phyloP scores from a whole-genome alignment of 2,113 vertebrate species.

The Crypturellus undulatus region DNA sequence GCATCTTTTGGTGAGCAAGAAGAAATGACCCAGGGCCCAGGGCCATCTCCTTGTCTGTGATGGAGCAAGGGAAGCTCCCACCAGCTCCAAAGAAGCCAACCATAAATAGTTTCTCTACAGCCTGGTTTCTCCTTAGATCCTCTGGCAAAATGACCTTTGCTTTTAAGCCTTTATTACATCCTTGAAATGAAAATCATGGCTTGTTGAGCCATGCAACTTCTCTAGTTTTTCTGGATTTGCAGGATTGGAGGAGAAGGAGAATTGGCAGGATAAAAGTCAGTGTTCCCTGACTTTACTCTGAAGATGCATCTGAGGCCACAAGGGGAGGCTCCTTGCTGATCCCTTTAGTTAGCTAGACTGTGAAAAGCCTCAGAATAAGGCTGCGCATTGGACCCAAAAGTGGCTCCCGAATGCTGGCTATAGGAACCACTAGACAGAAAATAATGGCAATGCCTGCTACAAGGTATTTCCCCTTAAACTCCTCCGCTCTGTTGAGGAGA shows the following conservation, averaged over 20 bases:
- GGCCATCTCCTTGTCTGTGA: rapidly evolving
- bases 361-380: not conserved
- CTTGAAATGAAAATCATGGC: not conserved
- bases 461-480: not conserved
- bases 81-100: rapidly evolving
- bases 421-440: not conserved
- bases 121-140: not conserved
- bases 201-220: not conserved
- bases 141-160: not conserved
- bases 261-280: not conserved
- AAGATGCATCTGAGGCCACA: not conserved
- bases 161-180: not conserved
- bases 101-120: not conserved
- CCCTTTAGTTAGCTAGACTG: not conserved
- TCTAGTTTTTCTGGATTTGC: not conserved
- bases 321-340: not conserved
- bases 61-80: not conserved
- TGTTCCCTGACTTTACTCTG: not conserved
- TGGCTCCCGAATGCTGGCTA: not conserved
- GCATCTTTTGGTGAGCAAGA: conserved; percentile 59
- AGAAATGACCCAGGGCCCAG: not conserved
- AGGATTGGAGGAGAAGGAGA: not conserved
- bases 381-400: not conserved
- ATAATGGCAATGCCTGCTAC: not conserved
- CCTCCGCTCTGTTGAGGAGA: not conserved